Evolutionary conservation across 1,140 invertebrate genomes (phyloP), one percentile per base, ranked within the genome.

Genomic region (Zeugodacus cucurbitae): DNA sequence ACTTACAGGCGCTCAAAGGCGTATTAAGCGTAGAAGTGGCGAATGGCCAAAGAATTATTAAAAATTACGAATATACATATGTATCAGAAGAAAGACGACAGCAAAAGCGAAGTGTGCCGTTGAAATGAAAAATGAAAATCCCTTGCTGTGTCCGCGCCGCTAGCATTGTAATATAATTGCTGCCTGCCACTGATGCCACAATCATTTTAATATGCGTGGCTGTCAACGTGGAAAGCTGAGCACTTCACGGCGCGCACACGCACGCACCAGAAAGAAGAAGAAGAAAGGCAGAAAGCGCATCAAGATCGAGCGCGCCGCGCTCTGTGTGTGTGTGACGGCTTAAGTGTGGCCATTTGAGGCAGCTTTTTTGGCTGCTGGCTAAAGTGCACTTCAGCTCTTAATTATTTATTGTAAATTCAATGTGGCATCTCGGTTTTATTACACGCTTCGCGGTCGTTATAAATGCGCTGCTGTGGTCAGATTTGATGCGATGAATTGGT

Each of bases 401-500:
- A 82, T 82, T 82, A 82, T 82, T 82, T 82, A 48, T 82, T 54
- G 74, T 82, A 37, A 82, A 82, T 82, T 82, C 74, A 82, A 82
- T 82, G 34, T 29, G 74, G 41, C 41, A 22, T 11, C 41, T 17
- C 20, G 74, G 74, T 44, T 82, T 82, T 82, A 82, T 48, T 74
- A 74, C 70, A 74, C 70, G 70, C 34, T 41, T 48, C 74, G 34
- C 11, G 41, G 8, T 26, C 26, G 74, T 32, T 48, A 82, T 82
- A 82, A 82, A 82, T 82, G 74, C 74, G 41, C n/a, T 7, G 26
- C 22, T 48, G 74, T n/a, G 74, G 74, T 82, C 41, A 48, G n/a
- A 82, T 54, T 82, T 82, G n/a, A n/a, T n/a, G 26, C 41, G 44
- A 54, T 34, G 74, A 26, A 48, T 82, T 26, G 41, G 10, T 82